Evolutionary conservation across 2,113 vertebrate species (phyloP).

Genomic region (Elachura formosa): DNA sequence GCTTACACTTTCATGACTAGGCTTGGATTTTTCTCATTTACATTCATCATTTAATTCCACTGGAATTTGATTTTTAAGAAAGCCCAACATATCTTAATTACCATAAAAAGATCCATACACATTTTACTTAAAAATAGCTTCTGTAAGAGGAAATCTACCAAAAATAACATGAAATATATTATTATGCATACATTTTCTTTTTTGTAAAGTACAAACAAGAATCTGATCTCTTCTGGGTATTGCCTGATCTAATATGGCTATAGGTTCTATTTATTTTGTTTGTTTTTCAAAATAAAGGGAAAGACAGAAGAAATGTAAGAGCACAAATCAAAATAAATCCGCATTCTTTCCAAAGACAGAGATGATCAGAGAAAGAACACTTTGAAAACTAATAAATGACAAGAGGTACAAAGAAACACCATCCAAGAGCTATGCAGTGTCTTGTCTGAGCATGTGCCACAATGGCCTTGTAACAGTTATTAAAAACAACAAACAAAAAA

Average conservation of each 20-base stretch:
- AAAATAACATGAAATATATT: conserved; percentile 69
- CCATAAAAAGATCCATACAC: conserved; percentile 53
- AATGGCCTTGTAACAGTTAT: conserved; percentile 42
- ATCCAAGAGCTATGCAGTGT: conserved; percentile 43
- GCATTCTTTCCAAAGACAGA: conserved; percentile 41
- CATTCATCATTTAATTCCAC: conserved; percentile 53
- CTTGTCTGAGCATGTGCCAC: conserved; percentile 41
- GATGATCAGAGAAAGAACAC: conserved; percentile 45
- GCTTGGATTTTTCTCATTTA: conserved; percentile 42
- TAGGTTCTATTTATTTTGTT: conserved; percentile 45
- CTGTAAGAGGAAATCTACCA: conserved; percentile 62
- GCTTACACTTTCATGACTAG: conserved; percentile 26
- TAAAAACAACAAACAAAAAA: conserved; percentile 38
- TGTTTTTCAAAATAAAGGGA: conserved; percentile 46
- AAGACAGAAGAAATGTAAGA: background rate
- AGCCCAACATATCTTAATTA: conserved; percentile 27
- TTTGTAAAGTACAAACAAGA: conserved; percentile 63
- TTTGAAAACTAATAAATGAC: conserved; percentile 46
- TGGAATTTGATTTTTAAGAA: conserved; percentile 55
- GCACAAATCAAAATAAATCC: background rate
- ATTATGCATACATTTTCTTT: conserved; percentile 37
- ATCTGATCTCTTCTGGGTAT: conserved; percentile 65
- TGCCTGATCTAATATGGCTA: conserved; percentile 66
- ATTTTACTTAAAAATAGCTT: conserved; percentile 67
- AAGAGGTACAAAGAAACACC: conserved; percentile 50